A percentile compares a stretch with the other conserved stretches of the same genome.
Conservation (phyloP, 2,888 invertebrate genomes). For the Strigamia crassipes region DNA sequence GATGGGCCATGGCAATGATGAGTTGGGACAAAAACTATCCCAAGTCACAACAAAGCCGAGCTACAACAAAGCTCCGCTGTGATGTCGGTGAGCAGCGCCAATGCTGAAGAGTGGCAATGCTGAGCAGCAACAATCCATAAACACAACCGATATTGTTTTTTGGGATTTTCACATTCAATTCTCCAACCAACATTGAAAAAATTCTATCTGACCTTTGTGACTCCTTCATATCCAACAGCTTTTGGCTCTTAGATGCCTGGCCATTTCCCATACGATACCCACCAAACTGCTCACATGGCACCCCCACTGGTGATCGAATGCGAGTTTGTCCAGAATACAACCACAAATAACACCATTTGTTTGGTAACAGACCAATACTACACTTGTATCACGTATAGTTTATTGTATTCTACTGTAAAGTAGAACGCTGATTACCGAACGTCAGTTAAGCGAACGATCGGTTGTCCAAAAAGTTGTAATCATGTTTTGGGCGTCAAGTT, state of each 20-base stretch:
- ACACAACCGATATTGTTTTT: background rate
- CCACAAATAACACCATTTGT: background rate
- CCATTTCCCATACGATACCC: background rate
- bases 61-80: too few relatives aligned
- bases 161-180: background rate
- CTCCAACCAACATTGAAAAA: background rate
- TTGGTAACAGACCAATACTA: background rate
- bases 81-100: too few relatives aligned
- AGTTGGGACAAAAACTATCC: too few relatives aligned
- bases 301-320: constrained; percentile 3
- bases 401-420: too few relatives aligned
- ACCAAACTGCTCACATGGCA: constrained; percentile 26
- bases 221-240: background rate
- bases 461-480: too few relatives aligned
- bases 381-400: too few relatives aligned
- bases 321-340: background rate
- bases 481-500: too few relatives aligned
- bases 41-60: too few relatives aligned
- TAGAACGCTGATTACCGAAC: too few relatives aligned
- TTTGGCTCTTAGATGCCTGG: background rate
- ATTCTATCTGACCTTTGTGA: constrained; percentile 22
- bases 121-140: background rate
- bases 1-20: too few relatives aligned
- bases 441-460: too few relatives aligned
- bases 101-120: too few relatives aligned